Base-by-base conservation (phyloP, 2,113 vertebrate genomes). In the Aplodontia rufa region DNA sequence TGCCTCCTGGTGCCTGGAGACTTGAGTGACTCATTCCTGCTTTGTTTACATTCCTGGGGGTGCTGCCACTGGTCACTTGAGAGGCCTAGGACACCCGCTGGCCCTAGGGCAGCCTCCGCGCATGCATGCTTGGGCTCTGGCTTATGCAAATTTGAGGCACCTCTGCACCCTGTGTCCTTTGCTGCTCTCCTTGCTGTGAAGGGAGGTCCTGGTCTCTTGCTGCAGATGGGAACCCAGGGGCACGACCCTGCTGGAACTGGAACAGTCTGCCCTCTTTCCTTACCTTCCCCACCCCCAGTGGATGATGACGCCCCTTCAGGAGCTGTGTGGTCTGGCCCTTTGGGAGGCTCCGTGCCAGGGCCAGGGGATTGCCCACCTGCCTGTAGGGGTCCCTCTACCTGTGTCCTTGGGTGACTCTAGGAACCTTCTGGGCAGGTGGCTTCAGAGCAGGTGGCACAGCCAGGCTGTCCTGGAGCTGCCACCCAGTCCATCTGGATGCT, bases 1-100 rank as follows among this genome's bases (percentile, higher is more conserved):
- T 1, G 19, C 58, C 30, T 62, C 17, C 60, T 47, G 4, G 0
- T 2, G 1, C 19, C 0, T 8, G n/a, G 42, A 2, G 1, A 3
- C 17, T 0, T 49, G 49, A 14, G 6, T 13, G 10, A 11, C 49
- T 37, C 12, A 3, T 35, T 16, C 30, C 64, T 66, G n/a, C n/a
- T n/a, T n/a, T n/a, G n/a, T 8, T 20, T 26, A 13, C 47, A 6
- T 20, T 42, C 24, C 35, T 30, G 64, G 0, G 6, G 30, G 49
- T 40, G 22, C 35, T 19, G 26, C 37, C 32, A 19, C 6, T 11
- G 24, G 19, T 80, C 14, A 1, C 1, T 35, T 47, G 10, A 19
- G 19, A 68, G 71, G 58, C 28, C 3, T 35, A 6, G 82, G 30
- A 32, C 4, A 37, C 30, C 8, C 8, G 30, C 6, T 16, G 47